Percentiles rank a stretch among this genome's conserved stretches.
Conservation (phyloP, 2,888 invertebrate species). For the Drosophila flavopinicola region DNA sequence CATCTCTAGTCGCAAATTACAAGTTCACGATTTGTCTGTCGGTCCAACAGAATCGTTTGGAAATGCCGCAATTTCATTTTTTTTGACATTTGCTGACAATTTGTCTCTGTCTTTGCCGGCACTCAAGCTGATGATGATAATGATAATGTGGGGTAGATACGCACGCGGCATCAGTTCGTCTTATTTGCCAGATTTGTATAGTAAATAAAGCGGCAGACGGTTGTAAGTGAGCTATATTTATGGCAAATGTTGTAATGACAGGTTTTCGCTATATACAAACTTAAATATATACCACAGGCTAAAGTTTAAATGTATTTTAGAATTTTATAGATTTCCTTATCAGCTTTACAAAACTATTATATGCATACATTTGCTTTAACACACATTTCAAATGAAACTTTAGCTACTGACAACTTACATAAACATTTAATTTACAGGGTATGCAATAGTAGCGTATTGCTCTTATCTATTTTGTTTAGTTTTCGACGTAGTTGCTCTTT, state of each 20-base stretch:
- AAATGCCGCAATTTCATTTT: constrained; percentile 68
- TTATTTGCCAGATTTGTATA: constrained; percentile 45
- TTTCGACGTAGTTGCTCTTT: constrained; percentile 18
- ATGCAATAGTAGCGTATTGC: background rate
- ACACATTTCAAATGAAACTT: too few species aligned
- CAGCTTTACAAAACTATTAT: background rate
- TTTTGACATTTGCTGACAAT: constrained; percentile 58
- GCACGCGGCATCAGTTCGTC: constrained; percentile 56
- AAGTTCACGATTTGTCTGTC: constrained; percentile 70
- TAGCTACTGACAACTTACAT: background rate
- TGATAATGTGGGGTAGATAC: constrained; percentile 21
- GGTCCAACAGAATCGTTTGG: constrained; percentile 61
- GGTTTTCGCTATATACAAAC: too few species aligned
- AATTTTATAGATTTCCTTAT: too few species aligned
- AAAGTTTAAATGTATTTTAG: too few species aligned
- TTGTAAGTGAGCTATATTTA: constrained; percentile 10
- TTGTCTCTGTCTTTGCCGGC: constrained; percentile 55
- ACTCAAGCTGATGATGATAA: constrained; percentile 25
- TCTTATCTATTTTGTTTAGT: background rate
- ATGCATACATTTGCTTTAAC: too few species aligned
- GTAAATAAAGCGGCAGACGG: constrained; percentile 18
- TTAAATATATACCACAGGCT: too few species aligned
- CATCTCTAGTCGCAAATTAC: constrained; percentile 63
- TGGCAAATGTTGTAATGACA: constrained; percentile 29
- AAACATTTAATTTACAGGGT: constrained; percentile 2